Evolutionary conservation across 2,113 vertebrate genomes (phyloP).

Genomic region (Stigmatopora nigra): DNA sequence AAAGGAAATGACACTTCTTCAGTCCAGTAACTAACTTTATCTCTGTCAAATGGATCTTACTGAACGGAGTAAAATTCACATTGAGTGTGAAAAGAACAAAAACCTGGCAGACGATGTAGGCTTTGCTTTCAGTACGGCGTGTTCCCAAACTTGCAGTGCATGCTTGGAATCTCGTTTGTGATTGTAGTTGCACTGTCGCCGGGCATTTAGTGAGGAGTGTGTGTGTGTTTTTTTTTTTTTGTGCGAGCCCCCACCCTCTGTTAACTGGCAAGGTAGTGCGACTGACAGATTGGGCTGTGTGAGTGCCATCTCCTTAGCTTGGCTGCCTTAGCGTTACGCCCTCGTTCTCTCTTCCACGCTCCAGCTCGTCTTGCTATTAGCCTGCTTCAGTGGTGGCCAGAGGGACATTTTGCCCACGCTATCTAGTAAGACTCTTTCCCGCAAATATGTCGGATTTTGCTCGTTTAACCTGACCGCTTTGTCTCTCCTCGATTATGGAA

Average conservation of each 20-base stretch:
- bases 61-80: neutral
- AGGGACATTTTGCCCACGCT: constrained; percentile 33
- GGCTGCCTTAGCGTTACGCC: constrained; percentile 42
- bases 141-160: constrained; percentile 38
- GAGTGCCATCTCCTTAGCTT: constrained; percentile 62
- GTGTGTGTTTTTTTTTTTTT: no score
- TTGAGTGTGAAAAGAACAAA: neutral
- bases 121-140: constrained; percentile 31
- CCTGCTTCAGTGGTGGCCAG: constrained; percentile 43
- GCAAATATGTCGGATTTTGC: constrained; percentile 26
- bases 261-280: constrained; percentile 63
- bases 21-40: constrained; percentile 8
- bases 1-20: neutral
- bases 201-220: constrained; percentile 52
- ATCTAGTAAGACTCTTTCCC: constrained; percentile 26
- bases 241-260: constrained; percentile 39
- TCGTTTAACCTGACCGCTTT: neutral
- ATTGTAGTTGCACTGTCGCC: constrained; percentile 34
- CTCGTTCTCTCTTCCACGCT: constrained; percentile 25
- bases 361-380: constrained; percentile 34
- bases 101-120: neutral
- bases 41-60: neutral
- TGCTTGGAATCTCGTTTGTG: constrained; percentile 26
- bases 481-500: neutral
- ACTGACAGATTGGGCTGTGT: constrained; percentile 68